Conservation (phyloP, 2,797 vertebrate species). For the Acanthornis magna region DNA sequence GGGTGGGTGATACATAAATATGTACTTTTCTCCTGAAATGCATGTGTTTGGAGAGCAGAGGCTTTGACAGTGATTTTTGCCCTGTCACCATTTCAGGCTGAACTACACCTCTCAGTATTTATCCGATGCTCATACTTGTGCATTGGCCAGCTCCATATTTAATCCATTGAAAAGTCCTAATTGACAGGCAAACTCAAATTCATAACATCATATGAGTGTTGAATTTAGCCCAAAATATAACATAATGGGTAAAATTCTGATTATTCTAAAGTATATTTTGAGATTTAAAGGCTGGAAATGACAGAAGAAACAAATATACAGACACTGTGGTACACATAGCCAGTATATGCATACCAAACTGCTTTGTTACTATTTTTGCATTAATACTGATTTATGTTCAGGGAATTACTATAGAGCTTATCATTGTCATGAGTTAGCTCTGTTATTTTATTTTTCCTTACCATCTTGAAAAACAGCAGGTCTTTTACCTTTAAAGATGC, state of each 20-base stretch:
- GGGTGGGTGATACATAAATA: neutral
- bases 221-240: neutral
- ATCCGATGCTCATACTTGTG: neutral
- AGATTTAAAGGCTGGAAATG: neutral
- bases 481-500: neutral
- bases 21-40: neutral
- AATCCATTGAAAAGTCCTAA: neutral
- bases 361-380: neutral
- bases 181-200: neutral
- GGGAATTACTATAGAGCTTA: neutral
- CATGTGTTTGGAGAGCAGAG: neutral
- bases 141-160: neutral
- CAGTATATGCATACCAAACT: neutral
- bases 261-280: neutral
- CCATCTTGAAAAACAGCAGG: neutral
- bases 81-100: neutral
- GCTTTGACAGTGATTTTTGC: neutral
- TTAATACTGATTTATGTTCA: neutral
- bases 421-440: neutral
- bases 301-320: neutral
- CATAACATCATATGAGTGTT: neutral
- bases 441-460: neutral
- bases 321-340: neutral
- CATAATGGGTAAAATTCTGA: neutral
- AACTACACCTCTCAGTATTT: neutral